Conservation (phyloP, 2,888 invertebrate species). For the Drosophila demipolita region DNA sequence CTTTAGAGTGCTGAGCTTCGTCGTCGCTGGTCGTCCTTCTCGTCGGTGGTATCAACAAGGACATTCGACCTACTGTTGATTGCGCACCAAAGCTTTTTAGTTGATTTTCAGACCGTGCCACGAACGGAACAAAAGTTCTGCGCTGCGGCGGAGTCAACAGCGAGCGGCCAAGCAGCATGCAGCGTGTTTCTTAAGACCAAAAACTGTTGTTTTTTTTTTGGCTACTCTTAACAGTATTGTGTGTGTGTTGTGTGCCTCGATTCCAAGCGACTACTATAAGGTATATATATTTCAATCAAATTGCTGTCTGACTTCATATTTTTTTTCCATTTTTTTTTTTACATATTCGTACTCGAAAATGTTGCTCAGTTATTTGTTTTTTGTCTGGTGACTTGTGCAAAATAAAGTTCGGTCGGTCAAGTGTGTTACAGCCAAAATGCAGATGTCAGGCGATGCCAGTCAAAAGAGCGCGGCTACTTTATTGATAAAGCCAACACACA, state of each 20-base stretch:
- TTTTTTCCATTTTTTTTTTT: constrained; percentile 4
- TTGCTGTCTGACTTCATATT: constrained; percentile 4
- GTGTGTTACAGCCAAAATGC: constrained; percentile 28
- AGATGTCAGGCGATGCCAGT: constrained; percentile 46
- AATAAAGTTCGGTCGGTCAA: constrained; percentile 50
- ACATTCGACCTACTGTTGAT: constrained; percentile 81
- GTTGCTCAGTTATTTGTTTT: constrained; percentile 10
- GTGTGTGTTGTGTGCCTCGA: constrained; percentile 22
- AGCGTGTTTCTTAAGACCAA: constrained; percentile 47
- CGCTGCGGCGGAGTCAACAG: constrained; percentile 34
- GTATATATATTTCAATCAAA: constrained; percentile 35
- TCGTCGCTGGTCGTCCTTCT: constrained; percentile 38
- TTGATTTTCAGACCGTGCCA: constrained; percentile 79
- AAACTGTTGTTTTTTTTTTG: constrained; percentile 8
- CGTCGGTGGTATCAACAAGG: constrained; percentile 73
- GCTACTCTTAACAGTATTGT: not conserved
- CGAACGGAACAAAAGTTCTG: constrained; percentile 66
- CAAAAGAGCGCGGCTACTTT: constrained; percentile 52
- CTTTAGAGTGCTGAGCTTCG: constrained; percentile 51
- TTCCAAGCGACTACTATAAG: constrained; percentile 24
- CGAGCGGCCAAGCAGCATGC: constrained; percentile 41
- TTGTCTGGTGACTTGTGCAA: constrained; percentile 41
- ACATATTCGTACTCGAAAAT: constrained; percentile 4
- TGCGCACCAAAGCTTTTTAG: constrained; percentile 75
- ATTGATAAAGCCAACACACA: constrained; percentile 67